These are phyloP conservation scores for Malurus elegans DNA, from an alignment of 2,113 vertebrate species.

Conservation along the genomic window DNA sequence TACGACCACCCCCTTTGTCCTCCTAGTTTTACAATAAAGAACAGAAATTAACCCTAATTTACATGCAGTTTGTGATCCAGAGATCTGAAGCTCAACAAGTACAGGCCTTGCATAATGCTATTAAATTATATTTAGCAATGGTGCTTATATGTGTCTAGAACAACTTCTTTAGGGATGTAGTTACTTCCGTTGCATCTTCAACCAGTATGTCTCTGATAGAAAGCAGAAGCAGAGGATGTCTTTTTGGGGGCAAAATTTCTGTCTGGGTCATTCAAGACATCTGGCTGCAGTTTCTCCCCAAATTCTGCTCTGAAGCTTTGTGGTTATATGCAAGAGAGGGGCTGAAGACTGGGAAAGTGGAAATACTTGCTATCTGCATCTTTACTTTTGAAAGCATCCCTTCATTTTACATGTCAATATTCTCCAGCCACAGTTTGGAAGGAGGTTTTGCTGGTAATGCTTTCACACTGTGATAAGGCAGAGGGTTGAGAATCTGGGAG, in stretches of 20 bases:
- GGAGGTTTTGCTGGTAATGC: neutral
- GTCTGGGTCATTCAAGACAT: neutral
- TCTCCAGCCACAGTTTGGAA: neutral
- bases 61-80: neutral
- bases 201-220: neutral
- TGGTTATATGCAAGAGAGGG: neutral
- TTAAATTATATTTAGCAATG: neutral
- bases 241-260: neutral
- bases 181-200: neutral
- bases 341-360: neutral
- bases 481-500: neutral
- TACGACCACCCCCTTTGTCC: neutral
- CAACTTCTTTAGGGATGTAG: neutral
- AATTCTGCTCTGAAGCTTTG: neutral
- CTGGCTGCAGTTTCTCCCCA: neutral
- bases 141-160: neutral
- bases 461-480: neutral
- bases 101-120: neutral
- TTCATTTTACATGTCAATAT: rapidly evolving
- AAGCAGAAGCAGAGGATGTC: neutral
- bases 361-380: neutral
- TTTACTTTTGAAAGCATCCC: neutral
- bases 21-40: neutral
- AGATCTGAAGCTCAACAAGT: neutral
- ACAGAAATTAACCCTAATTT: neutral